phyloP scores from a whole-genome alignment of 2,797 vertebrate genomes.

The Kryptolebias ocellatus region DNA sequence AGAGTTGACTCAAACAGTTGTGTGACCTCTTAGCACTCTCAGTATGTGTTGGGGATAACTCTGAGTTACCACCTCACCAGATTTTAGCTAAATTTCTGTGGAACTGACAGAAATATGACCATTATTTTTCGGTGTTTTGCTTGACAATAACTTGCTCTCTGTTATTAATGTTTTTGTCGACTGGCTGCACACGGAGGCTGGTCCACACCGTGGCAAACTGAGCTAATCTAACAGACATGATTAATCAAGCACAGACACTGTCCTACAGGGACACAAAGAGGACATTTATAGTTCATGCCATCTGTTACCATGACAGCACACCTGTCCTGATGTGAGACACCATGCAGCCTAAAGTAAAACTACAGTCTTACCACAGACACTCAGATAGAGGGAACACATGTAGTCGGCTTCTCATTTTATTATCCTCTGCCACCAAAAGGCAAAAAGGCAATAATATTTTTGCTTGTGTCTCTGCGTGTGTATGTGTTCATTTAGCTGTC shows the following conservation, averaged over 20 bases:
- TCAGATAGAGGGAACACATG: neutral
- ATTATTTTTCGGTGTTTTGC: no score
- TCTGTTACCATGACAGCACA: constrained; percentile 75
- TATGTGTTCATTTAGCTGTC: no score
- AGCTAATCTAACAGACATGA: constrained; percentile 64
- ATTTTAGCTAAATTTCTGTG: no score
- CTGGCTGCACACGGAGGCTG: constrained; percentile 14
- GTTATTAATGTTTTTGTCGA: constrained; percentile 34
- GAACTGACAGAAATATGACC: no score
- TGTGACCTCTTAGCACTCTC: no score
- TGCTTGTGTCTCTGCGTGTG: no score
- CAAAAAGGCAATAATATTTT: no score
- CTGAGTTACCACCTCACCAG: no score
- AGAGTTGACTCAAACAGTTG: no score
- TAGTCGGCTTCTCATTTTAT: neutral
- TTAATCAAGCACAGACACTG: constrained; percentile 71
- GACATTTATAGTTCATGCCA: constrained; percentile 73
- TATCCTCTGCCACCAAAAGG: no score
- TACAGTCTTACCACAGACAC: constrained; percentile 7
- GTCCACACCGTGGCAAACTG: constrained; percentile 49
- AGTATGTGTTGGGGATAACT: no score
- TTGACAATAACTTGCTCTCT: no score
- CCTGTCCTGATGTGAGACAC: constrained; percentile 55
- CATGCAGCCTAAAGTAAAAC: constrained; percentile 26
- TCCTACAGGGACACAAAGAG: constrained; percentile 70